Evolutionary conservation across 2,888 invertebrate species (phyloP).

Genomic region (Serrognathus titanus): DNA sequence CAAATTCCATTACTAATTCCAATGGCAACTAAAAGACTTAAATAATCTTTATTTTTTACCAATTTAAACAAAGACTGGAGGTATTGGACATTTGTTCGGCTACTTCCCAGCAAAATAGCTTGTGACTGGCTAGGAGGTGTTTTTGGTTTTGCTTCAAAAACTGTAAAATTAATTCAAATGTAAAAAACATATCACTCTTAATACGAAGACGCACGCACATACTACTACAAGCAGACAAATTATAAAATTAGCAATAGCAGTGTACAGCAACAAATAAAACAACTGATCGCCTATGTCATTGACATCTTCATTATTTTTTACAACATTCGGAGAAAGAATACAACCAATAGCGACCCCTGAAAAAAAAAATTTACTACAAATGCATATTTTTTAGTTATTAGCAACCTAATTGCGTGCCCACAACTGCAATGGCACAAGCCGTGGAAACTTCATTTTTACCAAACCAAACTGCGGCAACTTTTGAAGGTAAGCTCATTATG

Average conservation of each 20-base stretch:
- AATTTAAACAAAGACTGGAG: conserved; percentile 27
- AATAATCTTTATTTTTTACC: conserved; percentile 32
- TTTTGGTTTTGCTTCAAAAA: conserved; percentile 82
- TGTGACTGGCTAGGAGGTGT: conserved; percentile 69
- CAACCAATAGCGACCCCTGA: conserved; percentile 81
- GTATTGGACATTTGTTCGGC: conserved; percentile 1
- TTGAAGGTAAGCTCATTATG: conserved; percentile 84
- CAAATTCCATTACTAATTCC: conserved; percentile 56
- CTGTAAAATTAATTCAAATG: conserved; percentile 58
- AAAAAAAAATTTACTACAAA: not conserved
- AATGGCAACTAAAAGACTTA: conserved; percentile 41
- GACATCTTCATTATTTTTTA: conserved; percentile 44
- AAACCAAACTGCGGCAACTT: conserved; percentile 95
- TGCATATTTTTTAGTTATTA: conserved; percentile 44
- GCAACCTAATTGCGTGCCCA: conserved; percentile 16
- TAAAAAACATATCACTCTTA: conserved; percentile 47
- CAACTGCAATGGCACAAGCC: conserved; percentile 15
- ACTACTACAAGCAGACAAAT: not conserved
- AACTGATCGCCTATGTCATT: conserved; percentile 49
- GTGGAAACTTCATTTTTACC: conserved; percentile 78
- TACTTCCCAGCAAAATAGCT: conserved; percentile 38
- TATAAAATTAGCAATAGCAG: conserved; percentile 38
- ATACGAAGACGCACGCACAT: not conserved
- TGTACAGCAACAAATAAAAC: conserved; percentile 63
- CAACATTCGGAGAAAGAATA: conserved; percentile 58